Conservation (phyloP, 2,797 vertebrate species). For the Philypnodon macrostomus region DNA sequence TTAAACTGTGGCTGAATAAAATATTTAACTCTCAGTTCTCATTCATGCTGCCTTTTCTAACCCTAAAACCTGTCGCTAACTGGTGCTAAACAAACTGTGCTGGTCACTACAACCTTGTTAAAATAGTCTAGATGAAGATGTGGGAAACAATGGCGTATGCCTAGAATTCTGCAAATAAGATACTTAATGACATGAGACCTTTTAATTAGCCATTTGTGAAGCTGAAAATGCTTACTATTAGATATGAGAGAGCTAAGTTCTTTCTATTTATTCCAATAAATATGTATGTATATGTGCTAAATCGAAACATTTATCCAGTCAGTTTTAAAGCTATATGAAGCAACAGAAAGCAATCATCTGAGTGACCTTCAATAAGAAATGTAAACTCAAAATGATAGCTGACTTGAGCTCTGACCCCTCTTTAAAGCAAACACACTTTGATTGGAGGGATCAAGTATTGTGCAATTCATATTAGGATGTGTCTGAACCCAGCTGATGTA, state of each 20-base stretch:
- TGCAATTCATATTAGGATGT: constrained; percentile 21
- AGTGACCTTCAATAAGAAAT: constrained; percentile 18
- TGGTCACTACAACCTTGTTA: constrained; percentile 9
- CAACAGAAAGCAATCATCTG: constrained; percentile 3
- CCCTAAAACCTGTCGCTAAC: constrained; percentile 32
- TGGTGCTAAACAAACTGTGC: constrained; percentile 8
- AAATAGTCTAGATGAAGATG: background rate
- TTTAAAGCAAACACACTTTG: constrained; percentile 8
- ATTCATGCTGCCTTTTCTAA: constrained; percentile 75
- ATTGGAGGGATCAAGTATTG: constrained; percentile 1
- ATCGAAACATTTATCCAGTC: background rate
- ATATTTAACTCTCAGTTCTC: constrained; percentile 92
- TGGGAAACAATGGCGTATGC: too few relatives aligned
- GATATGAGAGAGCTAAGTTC: too few relatives aligned
- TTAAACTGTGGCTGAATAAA: constrained; percentile 99
- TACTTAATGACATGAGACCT: too few relatives aligned
- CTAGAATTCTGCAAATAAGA: too few relatives aligned
- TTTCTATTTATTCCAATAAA: too few relatives aligned
- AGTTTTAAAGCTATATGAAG: background rate
- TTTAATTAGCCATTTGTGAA: too few relatives aligned
- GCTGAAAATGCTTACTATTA: too few relatives aligned
- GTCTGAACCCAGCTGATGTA: constrained; percentile 35
- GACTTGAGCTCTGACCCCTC: constrained; percentile 13
- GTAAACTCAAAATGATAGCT: constrained; percentile 19
- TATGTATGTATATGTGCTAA: too few relatives aligned